Evolutionary conservation across 2,888 invertebrate genomes (phyloP).

Genomic region (Ochropacha duplaris): DNA sequence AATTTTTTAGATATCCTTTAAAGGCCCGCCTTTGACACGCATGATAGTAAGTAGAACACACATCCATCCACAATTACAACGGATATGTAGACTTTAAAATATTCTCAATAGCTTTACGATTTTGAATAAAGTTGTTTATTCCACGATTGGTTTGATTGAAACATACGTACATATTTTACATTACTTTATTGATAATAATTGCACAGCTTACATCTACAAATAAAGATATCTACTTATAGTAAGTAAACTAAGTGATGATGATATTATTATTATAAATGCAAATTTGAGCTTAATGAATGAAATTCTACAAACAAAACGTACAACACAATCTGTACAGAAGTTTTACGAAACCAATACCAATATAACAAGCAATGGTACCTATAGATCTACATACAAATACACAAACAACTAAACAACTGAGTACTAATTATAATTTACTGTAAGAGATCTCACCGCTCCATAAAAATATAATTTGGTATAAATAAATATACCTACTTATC

Average conservation of each 20-base stretch:
- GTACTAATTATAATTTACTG: conserved; percentile 11
- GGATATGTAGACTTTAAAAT: neutral
- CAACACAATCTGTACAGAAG: neutral
- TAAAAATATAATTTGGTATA: conserved; percentile 31
- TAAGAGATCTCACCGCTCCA: conserved; percentile 19
- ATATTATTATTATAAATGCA: neutral
- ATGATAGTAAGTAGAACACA: neutral
- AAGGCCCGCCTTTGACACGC: neutral
- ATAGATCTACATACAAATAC: neutral
- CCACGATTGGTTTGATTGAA: neutral
- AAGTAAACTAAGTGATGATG: neutral
- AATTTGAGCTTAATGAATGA: neutral
- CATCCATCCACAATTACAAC: neutral
- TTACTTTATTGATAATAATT: neutral
- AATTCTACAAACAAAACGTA: neutral
- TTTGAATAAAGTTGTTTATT: neutral
- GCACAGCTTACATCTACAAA: neutral
- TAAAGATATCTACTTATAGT: neutral
- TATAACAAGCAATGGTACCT: neutral
- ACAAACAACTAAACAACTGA: conserved; percentile 6
- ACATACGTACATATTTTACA: neutral
- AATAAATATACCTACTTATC: conserved; percentile 14
- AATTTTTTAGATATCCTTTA: neutral
- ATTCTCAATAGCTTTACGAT: neutral
- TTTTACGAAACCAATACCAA: neutral